Conservation (phyloP, 2,113 vertebrate genomes). For the Poeciliopsis turrubarensis region DNA sequence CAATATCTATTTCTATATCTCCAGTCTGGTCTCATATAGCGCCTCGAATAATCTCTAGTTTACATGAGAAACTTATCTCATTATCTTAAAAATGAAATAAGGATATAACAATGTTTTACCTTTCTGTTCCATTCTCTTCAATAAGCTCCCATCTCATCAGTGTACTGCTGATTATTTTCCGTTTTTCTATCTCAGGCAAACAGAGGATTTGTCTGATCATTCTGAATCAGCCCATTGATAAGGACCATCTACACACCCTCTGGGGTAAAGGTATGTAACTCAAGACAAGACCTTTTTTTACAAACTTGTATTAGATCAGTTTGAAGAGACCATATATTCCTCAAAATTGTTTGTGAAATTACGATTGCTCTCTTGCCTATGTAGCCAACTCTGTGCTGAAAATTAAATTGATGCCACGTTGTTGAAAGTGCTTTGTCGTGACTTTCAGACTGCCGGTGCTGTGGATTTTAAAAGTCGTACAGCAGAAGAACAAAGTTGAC, state of each 20-base stretch:
- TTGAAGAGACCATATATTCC: constrained; percentile 14
- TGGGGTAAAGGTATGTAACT: constrained; percentile 81
- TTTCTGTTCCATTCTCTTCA: neutral
- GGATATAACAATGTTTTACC: neutral
- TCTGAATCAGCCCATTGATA: constrained; percentile 80
- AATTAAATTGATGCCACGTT: constrained; percentile 30
- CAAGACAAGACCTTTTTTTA: constrained; percentile 7
- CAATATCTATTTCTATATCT: constrained; percentile 1
- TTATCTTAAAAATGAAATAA: constrained; percentile 6
- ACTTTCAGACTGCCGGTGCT: constrained; percentile 16
- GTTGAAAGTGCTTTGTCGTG: constrained; percentile 18
- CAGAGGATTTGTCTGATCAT: constrained; percentile 80
- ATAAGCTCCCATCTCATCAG: neutral
- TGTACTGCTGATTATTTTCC: constrained; percentile 2
- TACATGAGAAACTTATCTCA: constrained; percentile 7
- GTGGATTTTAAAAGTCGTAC: neutral
- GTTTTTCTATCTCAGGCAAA: constrained; percentile 64
- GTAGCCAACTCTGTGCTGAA: constrained; percentile 16
- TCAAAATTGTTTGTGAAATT: constrained; percentile 9
- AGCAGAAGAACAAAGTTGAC: constrained; percentile 19
- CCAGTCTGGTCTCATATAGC: constrained; percentile 4
- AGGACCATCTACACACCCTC: constrained; percentile 69
- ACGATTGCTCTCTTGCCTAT: constrained; percentile 4
- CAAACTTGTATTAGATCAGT: constrained; percentile 7
- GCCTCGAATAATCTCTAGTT: neutral